phyloP scores from a whole-genome alignment of 2,888 invertebrate species.

The Sinhomidia bicolor region DNA sequence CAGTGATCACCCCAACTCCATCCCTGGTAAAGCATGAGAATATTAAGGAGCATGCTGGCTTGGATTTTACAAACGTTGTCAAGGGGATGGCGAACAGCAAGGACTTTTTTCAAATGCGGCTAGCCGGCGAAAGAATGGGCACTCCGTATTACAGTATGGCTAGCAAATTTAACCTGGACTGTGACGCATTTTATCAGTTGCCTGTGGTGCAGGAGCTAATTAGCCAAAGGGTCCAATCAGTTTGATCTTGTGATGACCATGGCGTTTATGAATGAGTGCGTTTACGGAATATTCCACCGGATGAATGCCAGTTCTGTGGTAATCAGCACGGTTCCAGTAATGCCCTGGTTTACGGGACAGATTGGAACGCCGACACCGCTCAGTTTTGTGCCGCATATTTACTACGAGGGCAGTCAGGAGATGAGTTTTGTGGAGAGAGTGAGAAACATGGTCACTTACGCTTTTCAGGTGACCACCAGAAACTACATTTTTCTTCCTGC shows the following conservation, averaged over 20 bases:
- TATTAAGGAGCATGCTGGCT: constrained; percentile 75
- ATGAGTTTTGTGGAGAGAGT: constrained; percentile 80
- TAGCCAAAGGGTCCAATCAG: constrained; percentile 36
- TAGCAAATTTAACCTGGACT: not conserved
- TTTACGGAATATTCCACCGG: constrained; percentile 79
- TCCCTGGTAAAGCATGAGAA: constrained; percentile 82
- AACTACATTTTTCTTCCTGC: constrained; percentile 81
- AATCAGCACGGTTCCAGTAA: constrained; percentile 75
- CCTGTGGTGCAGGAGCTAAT: constrained; percentile 33
- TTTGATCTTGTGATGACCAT: constrained; percentile 80
- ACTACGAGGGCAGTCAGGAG: constrained; percentile 75
- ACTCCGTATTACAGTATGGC: constrained; percentile 10
- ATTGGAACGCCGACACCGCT: constrained; percentile 78
- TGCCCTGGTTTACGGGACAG: constrained; percentile 45
- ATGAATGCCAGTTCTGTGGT: constrained; percentile 81
- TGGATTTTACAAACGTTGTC: constrained; percentile 20
- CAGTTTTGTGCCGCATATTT: constrained; percentile 81
- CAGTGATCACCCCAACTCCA: constrained; percentile 83
- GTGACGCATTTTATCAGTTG: constrained; percentile 38
- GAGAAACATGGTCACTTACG: constrained; percentile 79
- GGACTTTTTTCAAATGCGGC: constrained; percentile 51
- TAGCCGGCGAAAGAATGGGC: constrained; percentile 22
- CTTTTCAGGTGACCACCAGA: constrained; percentile 81
- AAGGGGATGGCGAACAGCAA: constrained; percentile 19
- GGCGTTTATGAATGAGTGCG: constrained; percentile 79